Evolutionary conservation across 2,888 invertebrate genomes (phyloP), one percentile per base, ranked within the genome.

Genomic region (Chrysodeixis includens): DNA sequence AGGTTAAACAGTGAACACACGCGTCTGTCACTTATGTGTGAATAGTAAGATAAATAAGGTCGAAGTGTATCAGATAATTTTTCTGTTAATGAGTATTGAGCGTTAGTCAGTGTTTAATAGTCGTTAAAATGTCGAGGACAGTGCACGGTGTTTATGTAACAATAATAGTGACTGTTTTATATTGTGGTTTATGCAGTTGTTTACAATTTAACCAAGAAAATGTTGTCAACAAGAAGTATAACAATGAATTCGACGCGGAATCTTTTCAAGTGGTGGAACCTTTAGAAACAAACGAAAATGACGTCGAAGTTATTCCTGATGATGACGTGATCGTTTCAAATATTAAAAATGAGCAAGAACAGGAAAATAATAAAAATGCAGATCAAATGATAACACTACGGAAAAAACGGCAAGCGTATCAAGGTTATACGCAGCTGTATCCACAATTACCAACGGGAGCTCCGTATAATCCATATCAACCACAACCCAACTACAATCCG

Each of bases 41-140:
- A 82, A 83, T 72, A 66, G 62, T 70, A 63, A 77, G 86, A 87
- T 87, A 85, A 83, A 74, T 68, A 84, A 85, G 89, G 88, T 86
- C 84, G 76, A 79, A 86, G 88, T 82, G 78, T 84, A 88, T 86
- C 83, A 20, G 53, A 56, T 62, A 64, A 62, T 71, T 60, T 62
- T 76, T 75, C 70, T 68, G 71, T n/a, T 40, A 40, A 14, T 78
- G 69, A 63, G 66, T 49, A 71, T 61, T 54, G 46, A 59, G 63
- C 46, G 51, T 30, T 66, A 60, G 35, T 63, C 69, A 14, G 66
- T 75, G 66, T 22, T 73, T 62, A 70, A 74, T 76, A 86, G 83
- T 85, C 59, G 66, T 74, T 64, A 89, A 80, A 83, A 88, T 90
- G 90, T 67, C 62, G 60, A 79, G 69, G 61, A 67, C 68, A 70